Conservation (phyloP, 1,140 invertebrate genomes). For the Panulirus ornatus region DNA sequence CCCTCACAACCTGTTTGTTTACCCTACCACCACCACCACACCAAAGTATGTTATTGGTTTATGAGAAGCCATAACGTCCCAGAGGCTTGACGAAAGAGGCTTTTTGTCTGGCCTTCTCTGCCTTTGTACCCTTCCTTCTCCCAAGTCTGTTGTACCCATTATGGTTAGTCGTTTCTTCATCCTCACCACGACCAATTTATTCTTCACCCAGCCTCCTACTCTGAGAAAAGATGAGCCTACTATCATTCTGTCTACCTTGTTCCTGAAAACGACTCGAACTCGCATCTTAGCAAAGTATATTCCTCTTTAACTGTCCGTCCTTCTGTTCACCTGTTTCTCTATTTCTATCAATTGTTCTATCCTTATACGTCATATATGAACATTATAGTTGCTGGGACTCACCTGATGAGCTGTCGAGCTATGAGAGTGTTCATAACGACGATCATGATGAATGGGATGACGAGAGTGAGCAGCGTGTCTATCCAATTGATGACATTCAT, state of each 20-base stretch:
- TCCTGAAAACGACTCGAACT: too few relatives aligned
- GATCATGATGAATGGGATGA: conserved; percentile 85
- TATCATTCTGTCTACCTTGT: background rate
- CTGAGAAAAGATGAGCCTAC: too few relatives aligned
- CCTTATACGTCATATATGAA: background rate
- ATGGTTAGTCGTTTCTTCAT: background rate
- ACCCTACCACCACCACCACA: too few relatives aligned
- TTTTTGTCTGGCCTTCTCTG: background rate
- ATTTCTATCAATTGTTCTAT: too few relatives aligned
- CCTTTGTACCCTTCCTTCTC: background rate
- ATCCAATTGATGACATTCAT: conserved; percentile 76
- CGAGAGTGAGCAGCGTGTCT: conserved; percentile 85
- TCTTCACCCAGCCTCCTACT: background rate
- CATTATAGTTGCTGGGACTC: too few relatives aligned
- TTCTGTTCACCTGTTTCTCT: background rate
- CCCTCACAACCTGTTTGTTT: too few relatives aligned
- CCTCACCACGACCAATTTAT: background rate
- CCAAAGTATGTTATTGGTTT: too few relatives aligned
- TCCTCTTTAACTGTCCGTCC: background rate
- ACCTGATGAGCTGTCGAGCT: conserved; percentile 77
- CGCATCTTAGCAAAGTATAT: background rate
- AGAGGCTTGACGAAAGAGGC: too few relatives aligned
- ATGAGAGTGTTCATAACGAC: conserved; percentile 86
- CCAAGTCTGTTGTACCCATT: too few relatives aligned
- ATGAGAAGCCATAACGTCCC: too few relatives aligned